Conservation (phyloP, 2,888 invertebrate species). For the Dasysyrphus albostriatus region DNA sequence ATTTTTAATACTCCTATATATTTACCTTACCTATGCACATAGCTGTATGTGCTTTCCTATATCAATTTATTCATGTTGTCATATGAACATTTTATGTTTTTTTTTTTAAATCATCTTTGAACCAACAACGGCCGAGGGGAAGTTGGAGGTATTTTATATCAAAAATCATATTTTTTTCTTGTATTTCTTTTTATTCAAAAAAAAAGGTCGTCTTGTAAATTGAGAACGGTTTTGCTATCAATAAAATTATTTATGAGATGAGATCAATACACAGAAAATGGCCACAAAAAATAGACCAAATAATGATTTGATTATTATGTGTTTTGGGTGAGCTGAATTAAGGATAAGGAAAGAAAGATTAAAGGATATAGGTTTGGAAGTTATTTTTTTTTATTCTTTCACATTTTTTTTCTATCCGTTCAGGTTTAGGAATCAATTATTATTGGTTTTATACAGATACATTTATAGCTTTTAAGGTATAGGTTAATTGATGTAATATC, state of each 20-base stretch:
- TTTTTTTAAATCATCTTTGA: not conserved
- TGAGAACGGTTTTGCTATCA: not conserved
- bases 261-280: not conserved
- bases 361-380: not conserved
- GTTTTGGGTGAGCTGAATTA: no score
- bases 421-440: not conserved
- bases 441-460: not conserved
- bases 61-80: not conserved
- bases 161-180: no score
- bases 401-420: no score
- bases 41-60: no score
- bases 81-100: slow-evolving; percentile 1
- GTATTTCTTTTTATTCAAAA: not conserved
- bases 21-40: no score
- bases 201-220: slow-evolving; percentile 1
- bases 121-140: not conserved
- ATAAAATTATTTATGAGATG: not conserved
- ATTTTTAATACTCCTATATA: not conserved
- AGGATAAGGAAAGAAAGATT: not conserved
- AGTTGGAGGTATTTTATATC: not conserved
- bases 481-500: slow-evolving; percentile 13
- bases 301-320: slow-evolving; percentile 5
- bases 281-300: not conserved
- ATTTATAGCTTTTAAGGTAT: not conserved
- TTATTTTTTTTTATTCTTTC: not conserved